Evolutionary conservation across 2,113 vertebrate species (phyloP).

Genomic region (Acrocephalus kingi): DNA sequence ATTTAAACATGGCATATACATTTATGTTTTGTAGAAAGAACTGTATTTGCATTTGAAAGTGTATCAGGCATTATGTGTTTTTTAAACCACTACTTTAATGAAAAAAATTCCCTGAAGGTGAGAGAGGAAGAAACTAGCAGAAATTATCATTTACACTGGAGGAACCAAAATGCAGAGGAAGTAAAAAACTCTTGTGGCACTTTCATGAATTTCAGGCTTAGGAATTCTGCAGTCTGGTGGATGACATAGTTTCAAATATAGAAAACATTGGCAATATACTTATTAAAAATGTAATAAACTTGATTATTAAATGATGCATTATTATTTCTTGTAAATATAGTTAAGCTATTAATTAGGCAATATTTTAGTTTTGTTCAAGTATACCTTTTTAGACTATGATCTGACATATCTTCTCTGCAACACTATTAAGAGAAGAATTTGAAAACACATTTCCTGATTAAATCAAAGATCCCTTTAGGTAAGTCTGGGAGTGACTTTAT

Average conservation of each 20-base stretch:
- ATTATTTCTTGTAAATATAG: background rate
- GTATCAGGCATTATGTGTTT: background rate
- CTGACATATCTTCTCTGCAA: background rate
- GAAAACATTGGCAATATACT: background rate
- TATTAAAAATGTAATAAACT: background rate
- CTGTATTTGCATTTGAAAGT: background rate
- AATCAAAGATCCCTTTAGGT: background rate
- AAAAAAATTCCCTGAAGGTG: background rate
- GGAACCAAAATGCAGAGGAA: background rate
- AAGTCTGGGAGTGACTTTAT: background rate
- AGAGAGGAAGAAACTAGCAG: background rate
- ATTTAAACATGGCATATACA: background rate
- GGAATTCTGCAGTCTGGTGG: background rate
- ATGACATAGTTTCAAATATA: background rate
- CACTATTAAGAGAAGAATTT: background rate
- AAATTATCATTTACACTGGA: background rate
- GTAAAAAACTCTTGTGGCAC: background rate
- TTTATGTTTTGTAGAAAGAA: background rate
- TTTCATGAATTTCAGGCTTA: background rate
- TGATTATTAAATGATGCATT: background rate
- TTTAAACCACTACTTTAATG: background rate
- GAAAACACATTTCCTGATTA: background rate
- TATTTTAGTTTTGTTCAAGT: background rate
- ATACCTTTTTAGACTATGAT: background rate
- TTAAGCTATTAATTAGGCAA: background rate